Evolutionary conservation across 2,113 vertebrate genomes (phyloP), one percentile per base, ranked within the genome.

Genomic region (Sterna hirundo): DNA sequence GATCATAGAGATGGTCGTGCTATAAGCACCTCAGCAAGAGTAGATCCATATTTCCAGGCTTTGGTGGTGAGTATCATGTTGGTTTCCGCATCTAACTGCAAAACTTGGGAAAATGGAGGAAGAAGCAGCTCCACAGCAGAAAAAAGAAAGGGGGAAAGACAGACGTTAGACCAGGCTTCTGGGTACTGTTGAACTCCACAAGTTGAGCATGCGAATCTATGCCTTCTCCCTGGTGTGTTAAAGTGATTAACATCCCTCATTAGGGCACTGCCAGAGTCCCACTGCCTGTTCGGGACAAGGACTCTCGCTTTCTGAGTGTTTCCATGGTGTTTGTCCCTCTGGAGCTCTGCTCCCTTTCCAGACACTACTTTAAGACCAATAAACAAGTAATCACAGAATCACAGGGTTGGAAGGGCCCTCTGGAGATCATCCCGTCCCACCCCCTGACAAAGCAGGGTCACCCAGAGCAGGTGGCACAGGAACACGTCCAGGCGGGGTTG

Each of bases 301-400:
- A 11, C 20, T 47, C 57, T 5, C 15, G 0, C 22, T 21, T 44
- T 29, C 58, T 0, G 0, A 30, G n/a, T 0, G 1, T 44, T 55
- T 55, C 22, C 22, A 5, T 0, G 1, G 16, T 20, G 18, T 25
- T 36, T 36, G 21, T 42, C 40, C 34, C 52, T 15, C 32, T 26
- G 76, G 14, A 82, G 44, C 11, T 49, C 79, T 14, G 22, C 6
- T 34, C 9, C n/a, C 30, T 42, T 65, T 47, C 54, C 18, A 52
- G 55, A 40, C 1, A 1, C 19, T 16, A 20, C 61, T 66, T 66
- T 1, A 38, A 44, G 36, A 22, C 4, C 47, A 89, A 66, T 15
- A 58, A 81, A 6, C 40, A 47, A 70, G 13, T 13, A 44, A 30
- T 38, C 38, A 38, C 8, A 38, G 38, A 38, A 38, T 38, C 38